A percentile compares a stretch with the other conserved stretches of the same genome.
Conservation (phyloP, 2,888 invertebrate species). For the Saturnia pavonia region DNA sequence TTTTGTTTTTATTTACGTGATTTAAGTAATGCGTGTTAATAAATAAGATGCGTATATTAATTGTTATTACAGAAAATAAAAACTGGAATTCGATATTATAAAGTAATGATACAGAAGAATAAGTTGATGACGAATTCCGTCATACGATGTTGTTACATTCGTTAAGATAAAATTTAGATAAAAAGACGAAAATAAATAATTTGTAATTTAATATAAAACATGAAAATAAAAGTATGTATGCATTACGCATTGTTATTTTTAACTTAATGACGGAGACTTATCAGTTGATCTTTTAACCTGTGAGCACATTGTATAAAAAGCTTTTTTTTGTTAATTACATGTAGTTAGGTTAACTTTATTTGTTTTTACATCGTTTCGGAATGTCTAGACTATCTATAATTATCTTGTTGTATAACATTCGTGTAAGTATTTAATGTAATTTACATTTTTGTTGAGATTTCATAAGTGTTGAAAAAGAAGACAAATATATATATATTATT, state of each 20-base stretch:
- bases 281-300: constrained; percentile 62
- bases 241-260: constrained; percentile 56
- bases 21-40: background rate
- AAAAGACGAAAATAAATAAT: constrained; percentile 14
- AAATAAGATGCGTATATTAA: background rate
- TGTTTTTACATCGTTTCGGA: constrained; percentile 20
- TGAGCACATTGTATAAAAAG: constrained; percentile 45
- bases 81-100: background rate
- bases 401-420: constrained; percentile 5
- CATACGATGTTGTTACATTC: constrained; percentile 16
- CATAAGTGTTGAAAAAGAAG: too few species aligned
- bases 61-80: constrained; percentile 4
- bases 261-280: constrained; percentile 51
- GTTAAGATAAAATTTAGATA: constrained; percentile 21
- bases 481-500: too few species aligned
- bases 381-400: constrained; percentile 18
- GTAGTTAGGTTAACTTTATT: constrained; percentile 17
- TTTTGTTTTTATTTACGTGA: too few species aligned
- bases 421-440: too few species aligned
- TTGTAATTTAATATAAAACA: constrained; percentile 27
- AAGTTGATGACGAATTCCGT: constrained; percentile 4
- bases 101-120: background rate
- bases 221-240: constrained; percentile 41
- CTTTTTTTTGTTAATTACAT: constrained; percentile 32
- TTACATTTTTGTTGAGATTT: too few species aligned